Conservation (phyloP, 1,140 invertebrate species). For the Drosophila biarmipes region DNA sequence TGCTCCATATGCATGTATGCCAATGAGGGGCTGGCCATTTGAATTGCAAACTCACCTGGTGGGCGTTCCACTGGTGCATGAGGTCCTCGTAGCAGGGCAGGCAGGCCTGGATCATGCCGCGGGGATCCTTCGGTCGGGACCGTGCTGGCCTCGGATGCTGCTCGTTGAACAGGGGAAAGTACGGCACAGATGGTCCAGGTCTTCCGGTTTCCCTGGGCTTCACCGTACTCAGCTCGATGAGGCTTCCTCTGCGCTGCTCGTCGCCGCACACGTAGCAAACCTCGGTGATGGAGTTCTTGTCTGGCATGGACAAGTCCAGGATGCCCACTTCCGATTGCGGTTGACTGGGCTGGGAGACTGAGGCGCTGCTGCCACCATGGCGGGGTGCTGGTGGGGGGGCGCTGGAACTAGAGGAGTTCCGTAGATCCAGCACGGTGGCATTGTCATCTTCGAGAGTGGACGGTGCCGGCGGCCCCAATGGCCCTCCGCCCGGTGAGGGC, state of each 20-base stretch:
- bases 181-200: constrained; percentile 86
- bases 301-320: constrained; percentile 94
- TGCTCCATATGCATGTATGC: constrained; percentile 37
- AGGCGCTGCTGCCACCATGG: background rate
- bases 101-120: constrained; percentile 91
- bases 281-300: constrained; percentile 94
- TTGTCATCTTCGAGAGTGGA: constrained; percentile 65
- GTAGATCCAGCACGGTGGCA: constrained; percentile 67
- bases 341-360: constrained; percentile 1
- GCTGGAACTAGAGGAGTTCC: constrained; percentile 58
- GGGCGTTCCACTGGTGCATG: constrained; percentile 92
- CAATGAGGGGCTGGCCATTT: constrained; percentile 12
- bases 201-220: constrained; percentile 85
- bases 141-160: constrained; percentile 92
- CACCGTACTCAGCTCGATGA: constrained; percentile 87
- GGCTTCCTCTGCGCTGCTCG: constrained; percentile 91
- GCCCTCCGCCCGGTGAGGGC: constrained; percentile 26
- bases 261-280: constrained; percentile 96
- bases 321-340: constrained; percentile 87
- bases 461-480: constrained; percentile 4
- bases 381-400: constrained; percentile 9
- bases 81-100: constrained; percentile 92
- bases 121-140: constrained; percentile 93
- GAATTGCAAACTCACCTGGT: constrained; percentile 86
- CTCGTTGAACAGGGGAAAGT: constrained; percentile 93